phyloP scores from a whole-genome alignment of 2,113 vertebrate genomes.

The Calidris pugnax region DNA sequence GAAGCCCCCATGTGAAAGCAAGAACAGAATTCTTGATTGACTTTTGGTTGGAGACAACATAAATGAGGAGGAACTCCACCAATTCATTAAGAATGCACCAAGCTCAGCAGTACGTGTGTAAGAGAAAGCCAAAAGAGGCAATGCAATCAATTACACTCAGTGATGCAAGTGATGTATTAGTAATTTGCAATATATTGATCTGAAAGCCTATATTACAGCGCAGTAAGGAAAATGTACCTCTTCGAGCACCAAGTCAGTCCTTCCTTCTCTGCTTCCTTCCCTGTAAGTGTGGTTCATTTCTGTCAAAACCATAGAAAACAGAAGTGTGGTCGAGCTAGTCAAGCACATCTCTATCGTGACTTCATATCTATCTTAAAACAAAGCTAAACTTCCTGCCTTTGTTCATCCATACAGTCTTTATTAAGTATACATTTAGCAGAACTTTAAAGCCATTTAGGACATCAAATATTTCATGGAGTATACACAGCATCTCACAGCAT shows the following conservation, averaged over 20 bases:
- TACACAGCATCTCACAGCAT: background rate
- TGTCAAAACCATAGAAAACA: background rate
- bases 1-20: background rate
- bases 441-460: background rate
- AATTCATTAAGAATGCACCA: background rate
- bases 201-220: background rate
- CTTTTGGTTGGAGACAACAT: background rate
- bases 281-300: background rate
- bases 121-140: background rate
- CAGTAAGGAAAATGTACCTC: background rate
- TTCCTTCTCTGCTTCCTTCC: background rate
- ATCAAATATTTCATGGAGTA: background rate
- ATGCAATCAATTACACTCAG: background rate
- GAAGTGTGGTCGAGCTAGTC: background rate
- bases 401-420: background rate
- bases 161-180: background rate
- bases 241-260: background rate
- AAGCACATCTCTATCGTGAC: background rate
- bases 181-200: background rate
- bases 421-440: background rate
- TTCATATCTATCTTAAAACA: background rate
- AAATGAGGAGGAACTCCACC: background rate
- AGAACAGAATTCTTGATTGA: background rate
- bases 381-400: background rate
- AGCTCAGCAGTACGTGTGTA: background rate